A percentile compares a stretch with the other conserved stretches of the same genome.
Conservation (phyloP, 2,797 vertebrate species). For the Sebastes flavidus region DNA sequence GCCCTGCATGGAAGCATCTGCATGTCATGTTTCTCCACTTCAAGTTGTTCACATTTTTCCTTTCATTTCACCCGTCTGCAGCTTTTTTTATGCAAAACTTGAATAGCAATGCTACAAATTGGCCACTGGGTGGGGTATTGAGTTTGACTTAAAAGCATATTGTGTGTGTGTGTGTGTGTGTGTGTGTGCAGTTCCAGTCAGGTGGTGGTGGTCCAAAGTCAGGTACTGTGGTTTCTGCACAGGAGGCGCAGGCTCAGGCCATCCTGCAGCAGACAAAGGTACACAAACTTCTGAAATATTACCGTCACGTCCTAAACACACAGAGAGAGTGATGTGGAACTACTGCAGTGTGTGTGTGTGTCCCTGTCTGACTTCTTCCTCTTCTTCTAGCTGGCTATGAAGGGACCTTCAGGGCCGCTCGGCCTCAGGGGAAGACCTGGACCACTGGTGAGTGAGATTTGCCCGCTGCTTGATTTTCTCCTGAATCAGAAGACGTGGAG, state of each 20-base stretch:
- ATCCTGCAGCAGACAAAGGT: conserved; percentile 97
- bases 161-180: neutral
- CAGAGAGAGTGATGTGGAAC: neutral
- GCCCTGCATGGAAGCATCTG: neutral
- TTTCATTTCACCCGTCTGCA: neutral
- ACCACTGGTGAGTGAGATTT: neutral
- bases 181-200: conserved; percentile 86
- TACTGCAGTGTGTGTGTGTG: neutral
- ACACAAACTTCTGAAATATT: conserved; percentile 22
- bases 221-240: conserved; percentile 90
- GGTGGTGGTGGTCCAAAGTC: conserved; percentile 88
- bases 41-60: neutral
- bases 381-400: neutral
- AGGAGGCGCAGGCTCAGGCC: conserved; percentile 96
- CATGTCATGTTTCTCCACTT: neutral
- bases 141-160: conserved; percentile 2
- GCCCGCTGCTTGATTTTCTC: neutral
- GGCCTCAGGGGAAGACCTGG: conserved; percentile 6
- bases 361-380: neutral
- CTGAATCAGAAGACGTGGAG: neutral
- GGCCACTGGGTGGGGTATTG: conserved; percentile 67
- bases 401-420: neutral
- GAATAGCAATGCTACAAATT: conserved; percentile 11
- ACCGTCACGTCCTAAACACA: neutral
- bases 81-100: neutral